Evolutionary conservation across 2,113 vertebrate species (phyloP), one percentile per base, ranked within the genome.

Genomic region (Hydrolagus affinis): DNA sequence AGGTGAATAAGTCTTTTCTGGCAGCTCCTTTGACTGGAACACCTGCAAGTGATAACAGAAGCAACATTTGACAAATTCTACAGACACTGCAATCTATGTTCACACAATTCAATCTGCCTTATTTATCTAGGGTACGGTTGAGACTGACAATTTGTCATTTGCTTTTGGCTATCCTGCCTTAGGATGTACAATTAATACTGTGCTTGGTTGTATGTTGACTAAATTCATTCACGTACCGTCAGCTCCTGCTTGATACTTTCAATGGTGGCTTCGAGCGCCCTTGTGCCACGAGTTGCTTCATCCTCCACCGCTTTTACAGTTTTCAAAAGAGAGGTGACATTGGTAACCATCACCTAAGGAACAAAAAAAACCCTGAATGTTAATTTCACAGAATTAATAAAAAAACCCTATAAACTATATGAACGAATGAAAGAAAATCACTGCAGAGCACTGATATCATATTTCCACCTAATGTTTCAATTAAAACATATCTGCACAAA

Each of bases 221-320:
- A 17, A 71, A 11, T 59, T 2, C 62, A 8, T 3, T 10, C 2
- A 66, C 78, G 0, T 94, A 99, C 98, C 89, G 95, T 97, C 89
- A 99, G 94, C 90, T 99, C 97, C 90, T 99, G 97, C 86, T 96
- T 99, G 94, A 99, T 99, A 93, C 94, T 98, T 88, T 99, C 98
- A 0, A 99, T 99, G 0, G 97, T 96, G 87, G 96, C 96, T 90
- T 99, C 97, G 0, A 99, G 94, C 0, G 98, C 98, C 89, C 98
- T 95, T 0, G 97, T 99, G 80, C 98, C 98, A 14, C 97, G 95
- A 66, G 97, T 99, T 57, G 98, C 98, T 91, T 99, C 97, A 77
- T 99, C 98, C 92, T 99, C 98, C 70, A 99, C 98, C 0, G 98
- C 98, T 92, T 99, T 99, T 88, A 99, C 98, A 0, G 98, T 99